Evolutionary conservation across 2,797 vertebrate species (phyloP).

Genomic region (Rhabdophis nuchalis): DNA sequence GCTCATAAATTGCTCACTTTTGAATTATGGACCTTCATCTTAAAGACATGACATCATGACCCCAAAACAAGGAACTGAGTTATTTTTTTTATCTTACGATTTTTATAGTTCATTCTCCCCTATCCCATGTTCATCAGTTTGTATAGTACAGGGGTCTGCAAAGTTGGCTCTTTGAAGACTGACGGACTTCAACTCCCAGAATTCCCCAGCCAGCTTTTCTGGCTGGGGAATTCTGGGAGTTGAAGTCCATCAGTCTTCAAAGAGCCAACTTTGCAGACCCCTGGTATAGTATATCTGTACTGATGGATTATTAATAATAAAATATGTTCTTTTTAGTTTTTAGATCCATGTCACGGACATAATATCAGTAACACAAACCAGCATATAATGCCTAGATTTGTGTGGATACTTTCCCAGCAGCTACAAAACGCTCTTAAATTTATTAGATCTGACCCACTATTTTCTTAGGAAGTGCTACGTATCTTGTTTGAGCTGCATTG

Average conservation of each 20-base stretch:
- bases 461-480: neutral
- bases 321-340: neutral
- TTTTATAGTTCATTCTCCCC: neutral
- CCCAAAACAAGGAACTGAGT: neutral
- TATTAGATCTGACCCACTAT: neutral
- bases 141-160: too few relatives aligned
- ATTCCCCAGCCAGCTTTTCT: too few relatives aligned
- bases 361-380: neutral
- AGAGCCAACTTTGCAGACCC: too few relatives aligned
- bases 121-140: neutral
- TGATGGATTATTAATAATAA: neutral
- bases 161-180: too few relatives aligned
- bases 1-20: neutral
- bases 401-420: neutral
- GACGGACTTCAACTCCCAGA: too few relatives aligned
- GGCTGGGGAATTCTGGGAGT: too few relatives aligned
- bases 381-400: neutral
- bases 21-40: neutral
- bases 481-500: neutral
- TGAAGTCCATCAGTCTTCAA: too few relatives aligned
- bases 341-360: neutral
- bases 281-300: neutral
- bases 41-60: neutral
- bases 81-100: neutral
- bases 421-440: neutral